phyloP scores from a whole-genome alignment of 2,888 invertebrate genomes.

The Tinea semifulvella region DNA sequence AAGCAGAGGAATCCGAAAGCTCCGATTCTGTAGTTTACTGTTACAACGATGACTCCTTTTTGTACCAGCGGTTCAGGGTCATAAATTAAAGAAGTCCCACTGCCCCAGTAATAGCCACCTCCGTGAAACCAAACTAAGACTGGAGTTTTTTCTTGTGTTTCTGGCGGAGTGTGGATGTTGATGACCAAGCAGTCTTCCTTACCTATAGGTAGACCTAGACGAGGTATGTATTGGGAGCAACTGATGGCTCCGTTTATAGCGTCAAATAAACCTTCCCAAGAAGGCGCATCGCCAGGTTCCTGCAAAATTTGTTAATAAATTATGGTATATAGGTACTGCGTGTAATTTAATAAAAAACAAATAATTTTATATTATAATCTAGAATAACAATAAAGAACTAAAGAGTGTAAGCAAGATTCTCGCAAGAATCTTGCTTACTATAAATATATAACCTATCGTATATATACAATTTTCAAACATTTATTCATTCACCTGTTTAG shows the following conservation, averaged over 20 bases:
- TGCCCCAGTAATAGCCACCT: slow-evolving; percentile 17
- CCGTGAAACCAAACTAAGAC: slow-evolving; percentile 22
- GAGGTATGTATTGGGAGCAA: slow-evolving; percentile 19
- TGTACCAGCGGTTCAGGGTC: slow-evolving; percentile 19
- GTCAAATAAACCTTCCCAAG: slow-evolving; percentile 19
- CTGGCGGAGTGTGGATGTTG: slow-evolving; percentile 19
- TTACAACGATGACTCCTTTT: slow-evolving; percentile 20
- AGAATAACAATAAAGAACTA: no score
- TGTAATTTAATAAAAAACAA: no score
- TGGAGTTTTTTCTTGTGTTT: slow-evolving; percentile 16
- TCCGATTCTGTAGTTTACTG: slow-evolving; percentile 20
- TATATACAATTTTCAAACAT: no score
- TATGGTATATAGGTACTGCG: no score
- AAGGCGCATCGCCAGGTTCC: slow-evolving; percentile 20
- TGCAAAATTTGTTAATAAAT: no score
- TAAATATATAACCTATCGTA: no score
- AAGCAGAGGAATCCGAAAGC: slow-evolving; percentile 21
- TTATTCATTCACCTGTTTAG: no score
- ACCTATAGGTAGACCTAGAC: slow-evolving; percentile 18
- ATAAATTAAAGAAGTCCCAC: slow-evolving; percentile 17
- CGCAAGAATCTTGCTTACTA: no score
- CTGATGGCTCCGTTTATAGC: slow-evolving; percentile 16
- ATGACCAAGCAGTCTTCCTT: slow-evolving; percentile 20
- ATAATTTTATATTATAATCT: no score
- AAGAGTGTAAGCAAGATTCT: no score